Evolutionary conservation across 2,888 invertebrate species (phyloP), one percentile per base, ranked within the genome.

Genomic region (Phortica magna): DNA sequence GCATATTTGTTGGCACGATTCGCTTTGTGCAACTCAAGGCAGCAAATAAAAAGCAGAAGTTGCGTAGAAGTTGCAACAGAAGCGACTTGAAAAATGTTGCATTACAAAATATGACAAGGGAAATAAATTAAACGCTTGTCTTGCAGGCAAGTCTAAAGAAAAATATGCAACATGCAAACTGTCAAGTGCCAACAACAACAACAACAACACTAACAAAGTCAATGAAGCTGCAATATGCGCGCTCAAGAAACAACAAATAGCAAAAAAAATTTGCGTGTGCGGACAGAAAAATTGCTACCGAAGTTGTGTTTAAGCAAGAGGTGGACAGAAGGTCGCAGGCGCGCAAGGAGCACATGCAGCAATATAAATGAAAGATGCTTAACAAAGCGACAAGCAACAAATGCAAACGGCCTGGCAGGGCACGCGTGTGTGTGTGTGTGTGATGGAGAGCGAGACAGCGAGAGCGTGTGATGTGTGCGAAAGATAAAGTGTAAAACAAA

Each of bases 321-420:
- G n/a, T n/a, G n/a, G n/a, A n/a, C n/a, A n/a, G n/a, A n/a, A n/a
- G n/a, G n/a, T n/a, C n/a, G n/a, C n/a, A n/a, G n/a, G n/a, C n/a
- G n/a, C n/a, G n/a, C n/a, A n/a, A n/a, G n/a, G 10, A 48, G 7
- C 48, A 14, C 48, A 48, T 12, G 48, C 2, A 12, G 48, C 42
- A 12, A 85, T 85, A 88, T 85, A 85, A 85, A 85, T 85, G 88
- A 83, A 88, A 87, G 88, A 87, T 85, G 86, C 84, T 88, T 85
- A 85, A 85, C 85, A 88, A 31, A 71, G 76, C 79, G 57, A 59
- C 68, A 59, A 43, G 75, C 75, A 75, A 14, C 68, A 19, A 64
- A 64, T 43, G 59, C 64, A 42, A 43, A 19, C 12, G 48, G 9
- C 48, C 0, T 48, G 17, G 42, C 67, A 42, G 67, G 12, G 17